Base-by-base conservation (phyloP, 2,113 vertebrate species). In the Rousettus leschenaultii region DNA sequence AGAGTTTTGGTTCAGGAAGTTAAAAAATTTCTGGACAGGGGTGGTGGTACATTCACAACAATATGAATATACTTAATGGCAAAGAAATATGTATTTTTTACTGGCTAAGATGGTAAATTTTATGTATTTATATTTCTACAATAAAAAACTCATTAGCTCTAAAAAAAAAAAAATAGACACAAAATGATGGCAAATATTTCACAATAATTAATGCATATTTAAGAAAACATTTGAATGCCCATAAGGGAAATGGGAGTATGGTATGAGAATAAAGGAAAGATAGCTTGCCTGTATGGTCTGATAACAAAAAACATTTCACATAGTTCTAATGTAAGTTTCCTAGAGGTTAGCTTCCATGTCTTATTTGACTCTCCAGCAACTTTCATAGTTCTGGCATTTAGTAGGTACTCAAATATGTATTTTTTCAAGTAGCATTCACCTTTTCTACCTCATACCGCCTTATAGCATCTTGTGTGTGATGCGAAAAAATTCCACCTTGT, bases 241-340 rank as follows among this genome's bases (percentile, higher is more conserved):
- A 53, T 7, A 78, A 95, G 33, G 14, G 13, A 30, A 82, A 11
- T 48, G n/a, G 55, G 24, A 73, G 11, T 59, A 63, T 14, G n/a
- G 26, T 51, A 12, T 78, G 40, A 16, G 33, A 86, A 74, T 24
- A 91, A 86, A 84, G 15, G n/a, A 51, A 28, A 57, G 16, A 78
- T 79, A 18, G 10, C 53, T 57, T 71, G 26, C n/a, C 43, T 61
- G 65, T 28, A 53, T 18, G 24, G 45, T 74, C 8, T 92, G n/a
- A 88, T 26, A 82, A 38, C 19, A 95, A 95, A 71, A 61, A 57
- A 90, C 48, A 96, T 85, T 82, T 89, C 28, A 93, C 57, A 70
- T 22, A 40, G 15, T 78, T 86, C 89, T 92, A 53, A 5, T 35
- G 10, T 33, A 48, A 94, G 45, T 71, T 91, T 95, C 77, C 79